Evolutionary conservation across 1,140 invertebrate genomes (phyloP).

Genomic region (Leptonema lineaticorne): DNA sequence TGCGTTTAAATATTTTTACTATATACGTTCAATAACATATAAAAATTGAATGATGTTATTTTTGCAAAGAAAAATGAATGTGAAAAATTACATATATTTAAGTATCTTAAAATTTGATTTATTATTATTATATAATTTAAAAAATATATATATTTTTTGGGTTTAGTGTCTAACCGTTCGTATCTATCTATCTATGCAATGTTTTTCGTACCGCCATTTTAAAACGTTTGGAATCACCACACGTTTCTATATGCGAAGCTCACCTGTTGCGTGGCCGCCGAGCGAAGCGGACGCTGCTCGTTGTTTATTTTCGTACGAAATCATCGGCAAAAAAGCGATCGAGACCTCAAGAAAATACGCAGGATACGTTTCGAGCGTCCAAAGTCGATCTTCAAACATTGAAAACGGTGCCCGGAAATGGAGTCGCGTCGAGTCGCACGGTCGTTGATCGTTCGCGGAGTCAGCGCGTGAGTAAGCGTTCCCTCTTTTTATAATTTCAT

Average conservation of each 20-base stretch:
- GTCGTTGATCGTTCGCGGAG: not conserved
- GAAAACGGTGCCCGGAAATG: not conserved
- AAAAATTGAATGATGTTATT: too few species aligned
- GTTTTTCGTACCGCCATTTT: not conserved
- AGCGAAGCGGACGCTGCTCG: constrained; percentile 4
- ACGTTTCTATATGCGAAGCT: not conserved
- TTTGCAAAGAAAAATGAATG: too few species aligned
- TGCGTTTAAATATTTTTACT: too few species aligned
- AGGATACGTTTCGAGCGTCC: not conserved
- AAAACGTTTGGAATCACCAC: not conserved
- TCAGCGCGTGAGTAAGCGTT: not conserved
- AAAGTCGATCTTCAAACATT: not conserved
- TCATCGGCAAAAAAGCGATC: not conserved
- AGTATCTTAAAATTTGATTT: not conserved
- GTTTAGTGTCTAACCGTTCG: not conserved
- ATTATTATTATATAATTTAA: not conserved
- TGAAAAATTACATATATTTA: too few species aligned
- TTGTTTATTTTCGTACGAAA: not conserved
- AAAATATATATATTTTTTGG: not conserved
- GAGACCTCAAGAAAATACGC: not conserved
- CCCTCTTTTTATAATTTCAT: too few species aligned
- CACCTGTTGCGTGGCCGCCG: constrained; percentile 29
- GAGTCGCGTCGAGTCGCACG: not conserved
- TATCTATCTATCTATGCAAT: too few species aligned
- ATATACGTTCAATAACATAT: too few species aligned